Evolutionary conservation across 2,113 vertebrate species (phyloP).

Genomic region (Martes martes): DNA sequence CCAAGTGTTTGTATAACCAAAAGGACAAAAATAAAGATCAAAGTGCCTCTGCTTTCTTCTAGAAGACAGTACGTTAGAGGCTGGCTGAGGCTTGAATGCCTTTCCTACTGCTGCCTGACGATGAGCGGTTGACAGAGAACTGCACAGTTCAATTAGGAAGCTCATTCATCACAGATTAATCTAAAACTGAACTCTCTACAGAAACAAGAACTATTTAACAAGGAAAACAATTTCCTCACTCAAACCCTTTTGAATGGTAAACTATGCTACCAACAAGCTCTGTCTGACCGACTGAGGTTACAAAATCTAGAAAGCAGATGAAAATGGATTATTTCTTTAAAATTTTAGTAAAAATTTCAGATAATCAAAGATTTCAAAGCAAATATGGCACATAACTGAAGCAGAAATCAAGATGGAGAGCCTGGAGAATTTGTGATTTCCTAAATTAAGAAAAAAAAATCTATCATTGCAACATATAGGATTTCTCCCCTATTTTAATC

Average conservation of each 20-base stretch:
- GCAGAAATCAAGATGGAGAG: conserved; percentile 67
- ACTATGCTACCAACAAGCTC: conserved; percentile 46
- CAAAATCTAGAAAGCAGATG: conserved; percentile 47
- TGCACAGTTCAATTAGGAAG: conserved; percentile 40
- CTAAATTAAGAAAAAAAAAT: conserved; percentile 59
- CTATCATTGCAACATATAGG: conserved; percentile 47
- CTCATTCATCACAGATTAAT: conserved; percentile 57
- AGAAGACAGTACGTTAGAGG: conserved; percentile 74
- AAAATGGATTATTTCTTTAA: conserved; percentile 43
- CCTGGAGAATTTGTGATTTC: conserved; percentile 56
- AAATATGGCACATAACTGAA: conserved; percentile 76
- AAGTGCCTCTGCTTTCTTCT: conserved; percentile 80
- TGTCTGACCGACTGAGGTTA: not conserved
- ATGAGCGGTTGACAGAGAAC: not conserved
- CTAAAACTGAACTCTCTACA: conserved; percentile 66
- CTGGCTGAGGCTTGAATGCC: conserved; percentile 63
- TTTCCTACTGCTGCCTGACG: conserved; percentile 76
- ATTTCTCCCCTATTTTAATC: conserved; percentile 57
- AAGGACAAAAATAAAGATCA: conserved; percentile 78
- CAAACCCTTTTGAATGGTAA: conserved; percentile 56
- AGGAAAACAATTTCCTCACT: conserved; percentile 41
- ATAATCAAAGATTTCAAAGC: conserved; percentile 72
- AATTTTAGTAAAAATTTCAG: conserved; percentile 58
- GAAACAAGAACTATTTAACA: conserved; percentile 57
- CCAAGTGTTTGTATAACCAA: conserved; percentile 72